Conservation (phyloP, 2,113 vertebrate species). For the Hiodon alosoides region DNA sequence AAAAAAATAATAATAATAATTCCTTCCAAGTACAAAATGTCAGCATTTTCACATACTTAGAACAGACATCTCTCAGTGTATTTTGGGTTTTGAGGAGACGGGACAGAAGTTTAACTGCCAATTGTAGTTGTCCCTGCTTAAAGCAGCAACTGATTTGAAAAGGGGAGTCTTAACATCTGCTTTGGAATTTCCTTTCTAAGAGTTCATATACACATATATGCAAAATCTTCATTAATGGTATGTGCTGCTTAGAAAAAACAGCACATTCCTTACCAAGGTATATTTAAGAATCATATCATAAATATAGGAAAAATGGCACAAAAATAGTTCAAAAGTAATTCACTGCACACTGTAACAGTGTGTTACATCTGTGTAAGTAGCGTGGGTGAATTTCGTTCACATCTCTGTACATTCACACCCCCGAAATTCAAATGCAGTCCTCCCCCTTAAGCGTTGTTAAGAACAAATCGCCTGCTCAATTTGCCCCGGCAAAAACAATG, state of each 20-base stretch:
- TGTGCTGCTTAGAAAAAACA: no score
- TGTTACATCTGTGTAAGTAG: not conserved
- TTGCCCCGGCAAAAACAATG: slow-evolving; percentile 27
- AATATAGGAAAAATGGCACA: not conserved
- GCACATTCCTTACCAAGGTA: no score
- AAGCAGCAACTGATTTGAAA: not conserved
- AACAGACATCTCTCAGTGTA: not conserved
- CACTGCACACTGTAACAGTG: not conserved
- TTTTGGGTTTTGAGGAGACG: not conserved
- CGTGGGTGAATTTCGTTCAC: no score
- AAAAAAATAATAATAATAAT: slow-evolving; percentile 24
- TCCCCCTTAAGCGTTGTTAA: slow-evolving; percentile 22
- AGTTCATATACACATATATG: no score
- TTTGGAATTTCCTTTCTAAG: no score
- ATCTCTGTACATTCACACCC: slow-evolving; percentile 20
- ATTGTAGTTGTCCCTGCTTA: not conserved
- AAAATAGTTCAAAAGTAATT: not conserved
- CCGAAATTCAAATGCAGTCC: slow-evolving; percentile 19
- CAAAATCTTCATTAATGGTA: no score
- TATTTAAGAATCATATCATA: no score
- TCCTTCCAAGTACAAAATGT: no score
- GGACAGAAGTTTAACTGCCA: no score
- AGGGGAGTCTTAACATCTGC: slow-evolving; percentile 1
- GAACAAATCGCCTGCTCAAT: slow-evolving; percentile 28
- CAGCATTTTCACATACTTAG: not conserved